Evolutionary conservation across 2,888 invertebrate genomes (phyloP).

Genomic region (Tolmerus cingulatus): DNA sequence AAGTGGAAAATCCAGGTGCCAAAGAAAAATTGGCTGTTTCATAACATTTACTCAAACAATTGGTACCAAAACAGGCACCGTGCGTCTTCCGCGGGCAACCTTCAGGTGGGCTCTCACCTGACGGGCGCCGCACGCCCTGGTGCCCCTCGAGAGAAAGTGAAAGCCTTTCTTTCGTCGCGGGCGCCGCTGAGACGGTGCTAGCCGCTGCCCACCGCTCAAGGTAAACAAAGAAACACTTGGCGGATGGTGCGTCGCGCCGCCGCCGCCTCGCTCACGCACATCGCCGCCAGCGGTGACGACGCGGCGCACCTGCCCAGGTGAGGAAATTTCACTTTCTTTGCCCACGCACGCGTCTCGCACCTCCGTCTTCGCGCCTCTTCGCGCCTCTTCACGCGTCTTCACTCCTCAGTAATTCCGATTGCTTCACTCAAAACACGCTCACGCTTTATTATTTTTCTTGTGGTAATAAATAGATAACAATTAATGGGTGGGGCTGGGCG

Average conservation of each 20-base stretch:
- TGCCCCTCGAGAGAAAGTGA: constrained; percentile 35
- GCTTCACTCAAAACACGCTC: constrained; percentile 6
- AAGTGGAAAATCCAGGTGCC: constrained; percentile 21
- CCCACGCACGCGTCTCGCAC: background rate
- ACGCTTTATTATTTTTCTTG: constrained; percentile 10
- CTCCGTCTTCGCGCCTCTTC: background rate
- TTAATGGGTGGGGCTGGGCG: background rate
- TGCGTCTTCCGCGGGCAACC: background rate
- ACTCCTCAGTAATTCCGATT: background rate
- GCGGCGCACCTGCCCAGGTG: background rate
- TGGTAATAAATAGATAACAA: background rate
- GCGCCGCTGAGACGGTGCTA: background rate
- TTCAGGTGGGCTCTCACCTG: constrained; percentile 10
- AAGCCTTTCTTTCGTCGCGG: constrained; percentile 46
- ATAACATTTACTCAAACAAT: constrained; percentile 4
- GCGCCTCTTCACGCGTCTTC: background rate
- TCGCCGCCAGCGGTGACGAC: background rate
- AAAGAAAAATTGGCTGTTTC: constrained; percentile 13
- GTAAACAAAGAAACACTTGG: background rate
- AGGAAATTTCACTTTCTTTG: constrained; percentile 30
- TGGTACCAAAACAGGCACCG: background rate
- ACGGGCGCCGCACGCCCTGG: background rate
- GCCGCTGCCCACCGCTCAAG: background rate
- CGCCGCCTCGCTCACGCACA: background rate
- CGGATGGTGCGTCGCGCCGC: background rate